Evolutionary conservation across 2,113 vertebrate species (phyloP).

Genomic region (Pedionomus torquatus): DNA sequence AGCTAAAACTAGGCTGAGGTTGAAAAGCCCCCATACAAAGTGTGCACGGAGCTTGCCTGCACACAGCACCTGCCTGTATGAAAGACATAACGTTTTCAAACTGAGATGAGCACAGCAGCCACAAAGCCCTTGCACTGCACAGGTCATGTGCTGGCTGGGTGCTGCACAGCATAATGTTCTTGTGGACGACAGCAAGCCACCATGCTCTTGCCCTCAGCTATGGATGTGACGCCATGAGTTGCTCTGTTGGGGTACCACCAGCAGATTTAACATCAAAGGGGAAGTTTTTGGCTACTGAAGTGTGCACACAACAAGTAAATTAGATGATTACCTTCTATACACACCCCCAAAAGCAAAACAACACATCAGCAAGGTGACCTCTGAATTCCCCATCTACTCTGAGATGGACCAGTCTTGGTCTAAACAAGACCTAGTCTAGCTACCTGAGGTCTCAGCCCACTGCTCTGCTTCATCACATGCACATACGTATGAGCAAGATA

Average conservation of each 20-base stretch:
- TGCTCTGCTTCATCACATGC: neutral
- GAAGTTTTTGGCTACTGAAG: neutral
- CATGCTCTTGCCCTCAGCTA: fast-evolving
- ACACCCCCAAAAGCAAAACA: neutral
- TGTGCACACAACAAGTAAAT: neutral
- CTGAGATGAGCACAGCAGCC: fast-evolving
- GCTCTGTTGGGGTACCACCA: neutral
- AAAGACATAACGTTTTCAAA: neutral
- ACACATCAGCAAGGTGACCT: neutral
- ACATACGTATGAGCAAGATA: fast-evolving
- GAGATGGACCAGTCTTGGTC: neutral
- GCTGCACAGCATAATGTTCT: fast-evolving
- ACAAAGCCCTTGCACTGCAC: neutral
- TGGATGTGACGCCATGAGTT: neutral
- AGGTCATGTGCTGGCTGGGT: fast-evolving
- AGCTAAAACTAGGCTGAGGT: neutral
- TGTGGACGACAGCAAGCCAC: neutral
- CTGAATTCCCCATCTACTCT: neutral
- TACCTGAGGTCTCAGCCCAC: neutral
- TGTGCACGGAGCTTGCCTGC: fast-evolving
- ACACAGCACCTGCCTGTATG: fast-evolving
- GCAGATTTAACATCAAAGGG: neutral
- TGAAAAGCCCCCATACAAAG: neutral
- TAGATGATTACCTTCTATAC: neutral
- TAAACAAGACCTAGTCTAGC: neutral